These are phyloP conservation scores for Philaenus spumarius DNA, from an alignment of 1,140 invertebrate species.

Conservation along the genomic window DNA sequence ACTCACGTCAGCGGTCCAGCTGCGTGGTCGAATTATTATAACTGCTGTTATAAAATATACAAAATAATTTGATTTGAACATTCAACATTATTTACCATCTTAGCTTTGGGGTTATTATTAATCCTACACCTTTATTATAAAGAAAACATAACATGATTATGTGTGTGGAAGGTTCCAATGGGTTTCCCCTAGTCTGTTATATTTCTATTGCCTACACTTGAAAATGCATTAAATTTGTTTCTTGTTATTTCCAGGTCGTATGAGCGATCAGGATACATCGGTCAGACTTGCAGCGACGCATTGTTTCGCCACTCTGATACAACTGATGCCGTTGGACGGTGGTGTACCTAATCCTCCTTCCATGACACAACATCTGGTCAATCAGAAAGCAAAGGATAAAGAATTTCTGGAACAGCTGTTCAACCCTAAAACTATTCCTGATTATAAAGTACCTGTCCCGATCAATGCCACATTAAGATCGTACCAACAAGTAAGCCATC, in stretches of 20 bases:
- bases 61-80: no score
- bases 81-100: no score
- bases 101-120: no score
- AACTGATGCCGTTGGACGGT: slow-evolving; percentile 89
- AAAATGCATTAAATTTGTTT: no score
- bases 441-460: slow-evolving; percentile 71
- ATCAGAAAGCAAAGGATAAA: slow-evolving; percentile 59
- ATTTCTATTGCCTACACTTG: no score
- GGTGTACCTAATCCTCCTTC: slow-evolving; percentile 50
- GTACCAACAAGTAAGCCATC: slow-evolving; percentile 62
- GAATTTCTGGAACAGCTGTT: slow-evolving; percentile 86
- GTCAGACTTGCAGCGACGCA: slow-evolving; percentile 85
- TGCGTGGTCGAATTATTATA: no score
- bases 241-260: slow-evolving; percentile 53
- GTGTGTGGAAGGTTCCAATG: no score
- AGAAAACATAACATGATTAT: no score
- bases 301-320: slow-evolving; percentile 90
- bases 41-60: no score
- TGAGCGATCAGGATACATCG: slow-evolving; percentile 80
- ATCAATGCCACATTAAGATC: slow-evolving; percentile 75
- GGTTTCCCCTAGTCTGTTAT: no score
- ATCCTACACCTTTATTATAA: no score
- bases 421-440: slow-evolving; percentile 74
- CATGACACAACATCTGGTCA: slow-evolving; percentile 42
- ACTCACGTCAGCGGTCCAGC: no score